Percentiles rank a stretch among this genome's conserved stretches.
phyloP scores from a whole-genome alignment of 64 coral and sea anemone species.

The Pocillopora damicornis region DNA sequence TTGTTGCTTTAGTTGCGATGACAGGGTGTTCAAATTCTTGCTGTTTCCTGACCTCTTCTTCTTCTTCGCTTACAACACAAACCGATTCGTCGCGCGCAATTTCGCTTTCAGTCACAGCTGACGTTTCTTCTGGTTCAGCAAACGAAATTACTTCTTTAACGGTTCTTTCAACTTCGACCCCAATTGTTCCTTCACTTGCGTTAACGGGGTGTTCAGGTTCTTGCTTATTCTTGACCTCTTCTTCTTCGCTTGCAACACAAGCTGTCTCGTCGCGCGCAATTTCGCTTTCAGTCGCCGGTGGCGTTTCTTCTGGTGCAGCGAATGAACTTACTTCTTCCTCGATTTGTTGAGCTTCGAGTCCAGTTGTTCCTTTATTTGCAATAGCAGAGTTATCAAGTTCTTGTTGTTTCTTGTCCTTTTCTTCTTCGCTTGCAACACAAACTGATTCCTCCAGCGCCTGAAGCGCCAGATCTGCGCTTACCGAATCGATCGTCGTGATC shows the following conservation, averaged over 20 bases:
- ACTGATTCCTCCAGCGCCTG: constrained; percentile 19
- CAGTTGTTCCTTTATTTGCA: neutral
- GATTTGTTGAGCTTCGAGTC: neutral
- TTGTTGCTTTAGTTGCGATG: no score
- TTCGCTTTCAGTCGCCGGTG: no score
- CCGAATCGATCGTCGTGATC: constrained; percentile 16
- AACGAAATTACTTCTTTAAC: no score
- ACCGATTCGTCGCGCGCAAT: constrained; percentile 12
- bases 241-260: neutral
- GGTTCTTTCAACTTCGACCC: neutral
- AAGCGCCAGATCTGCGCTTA: constrained; percentile 7
- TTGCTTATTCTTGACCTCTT: neutral
- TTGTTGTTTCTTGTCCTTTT: neutral
- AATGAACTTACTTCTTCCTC: no score
- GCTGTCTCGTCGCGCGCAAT: constrained; percentile 13
- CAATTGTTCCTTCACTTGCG: neutral
- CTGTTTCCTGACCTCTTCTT: no score
- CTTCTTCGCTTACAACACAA: neutral
- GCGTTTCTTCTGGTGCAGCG: no score
- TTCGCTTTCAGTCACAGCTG: no score
- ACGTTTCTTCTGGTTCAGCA: no score
- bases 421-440: neutral
- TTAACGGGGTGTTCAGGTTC: neutral
- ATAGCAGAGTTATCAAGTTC: neutral
- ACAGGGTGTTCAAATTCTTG: no score